phyloP scores from a whole-genome alignment of 2,113 vertebrate genomes.

The Brevimyrus niger region DNA sequence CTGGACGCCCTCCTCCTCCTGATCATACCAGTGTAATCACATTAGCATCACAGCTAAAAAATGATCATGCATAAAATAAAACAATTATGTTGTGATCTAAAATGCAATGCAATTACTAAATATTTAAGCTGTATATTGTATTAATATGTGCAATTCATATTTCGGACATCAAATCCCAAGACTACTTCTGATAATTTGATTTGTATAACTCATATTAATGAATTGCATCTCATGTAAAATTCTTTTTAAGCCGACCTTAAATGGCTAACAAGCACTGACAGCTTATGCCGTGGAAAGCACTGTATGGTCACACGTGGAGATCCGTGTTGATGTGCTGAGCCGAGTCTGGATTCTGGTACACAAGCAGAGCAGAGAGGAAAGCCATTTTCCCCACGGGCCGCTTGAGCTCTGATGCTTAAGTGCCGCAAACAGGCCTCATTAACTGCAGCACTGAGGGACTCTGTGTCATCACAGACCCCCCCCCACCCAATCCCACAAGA shows the following conservation, averaged over 20 bases:
- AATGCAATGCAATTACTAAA: not conserved
- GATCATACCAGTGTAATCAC: not conserved
- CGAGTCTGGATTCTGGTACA: not conserved
- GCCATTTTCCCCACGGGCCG: not conserved
- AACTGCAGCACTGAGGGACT: slow-evolving; percentile 37
- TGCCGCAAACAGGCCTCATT: slow-evolving; percentile 52
- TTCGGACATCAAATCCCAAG: not conserved
- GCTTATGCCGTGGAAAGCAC: too few relatives aligned
- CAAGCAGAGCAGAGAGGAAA: not conserved
- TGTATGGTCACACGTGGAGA: not conserved
- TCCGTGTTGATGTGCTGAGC: not conserved
- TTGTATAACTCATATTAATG: not conserved
- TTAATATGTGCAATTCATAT: not conserved
- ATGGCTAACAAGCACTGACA: not conserved
- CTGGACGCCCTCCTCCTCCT: not conserved
- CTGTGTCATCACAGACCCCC: slow-evolving; percentile 28
- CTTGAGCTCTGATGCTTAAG: slow-evolving; percentile 52
- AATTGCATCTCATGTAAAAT: not conserved
- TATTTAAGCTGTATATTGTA: not conserved
- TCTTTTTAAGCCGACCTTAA: not conserved
- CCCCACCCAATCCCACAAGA: slow-evolving; percentile 42
- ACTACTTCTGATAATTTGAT: not conserved
- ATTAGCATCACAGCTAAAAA: not conserved
- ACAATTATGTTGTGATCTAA: not conserved
- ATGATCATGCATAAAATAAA: not conserved